Evolutionary conservation across 53 echinoderm and acorn worm genomes (phyloP), one percentile per base, ranked within the genome.

Genomic region (Patiria pectinifera): DNA sequence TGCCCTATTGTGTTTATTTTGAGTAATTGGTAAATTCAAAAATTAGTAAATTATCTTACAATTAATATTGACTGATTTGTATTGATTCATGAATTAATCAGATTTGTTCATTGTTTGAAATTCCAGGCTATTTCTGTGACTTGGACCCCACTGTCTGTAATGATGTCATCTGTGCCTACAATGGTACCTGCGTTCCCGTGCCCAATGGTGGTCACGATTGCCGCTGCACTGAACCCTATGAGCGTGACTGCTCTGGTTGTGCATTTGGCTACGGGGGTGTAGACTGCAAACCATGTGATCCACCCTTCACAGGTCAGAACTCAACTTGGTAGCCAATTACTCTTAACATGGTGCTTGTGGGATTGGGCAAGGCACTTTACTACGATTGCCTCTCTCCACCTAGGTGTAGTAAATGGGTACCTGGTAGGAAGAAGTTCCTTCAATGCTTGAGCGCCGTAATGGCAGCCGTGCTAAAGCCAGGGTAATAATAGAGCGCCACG

Each of bases 161-260:
- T 13, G 48, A 59, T 11, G 92, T 92, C 22, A 85, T 47, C 66
- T 94, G 94, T 66, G 24, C 92, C 10, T 48, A 94, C 71, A 78
- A 89, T 11, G 94, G 94, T 18, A 76, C 58, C 71, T 94, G 94
- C 62, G 19, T 92, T 47, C 89, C 94, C 0, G 44, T 92, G 15
- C 70, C 92, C 2, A 44, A 45, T 24, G 21, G n/a, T 2, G 15
- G 0, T 69, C 84, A 84, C 19, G 92, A 84, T 10, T 94, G 94
- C 12, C 92, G 92, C 59, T 92, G 92, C 49, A 3, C 48, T 6
- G 90, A 92, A 19, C 85, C 84, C 22, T 82, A 83, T 78, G n/a
- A 76, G 16, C 77, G 58, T 3, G 94, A 94, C 81, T 94, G 94
- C 84, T 84, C 92, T n/a, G 94, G 89, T 2, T 94, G 94, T 70